Percentiles rank a stretch among this genome's conserved stretches.
phyloP scores from a whole-genome alignment of 2,888 invertebrate genomes.

The Xylota sylvarum region DNA sequence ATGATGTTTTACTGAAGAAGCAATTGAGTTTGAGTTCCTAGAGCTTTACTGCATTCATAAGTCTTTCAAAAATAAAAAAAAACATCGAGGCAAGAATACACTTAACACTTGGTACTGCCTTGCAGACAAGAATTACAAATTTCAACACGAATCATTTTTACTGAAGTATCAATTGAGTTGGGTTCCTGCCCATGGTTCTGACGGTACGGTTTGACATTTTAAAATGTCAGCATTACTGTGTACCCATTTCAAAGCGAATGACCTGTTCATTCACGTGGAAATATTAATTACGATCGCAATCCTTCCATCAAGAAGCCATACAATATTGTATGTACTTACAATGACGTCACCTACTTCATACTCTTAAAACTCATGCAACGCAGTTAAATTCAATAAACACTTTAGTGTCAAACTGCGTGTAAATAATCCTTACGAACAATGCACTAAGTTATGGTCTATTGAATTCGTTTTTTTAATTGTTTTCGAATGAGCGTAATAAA shows the following conservation, averaged over 20 bases:
- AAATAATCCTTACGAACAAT: conserved; percentile 56
- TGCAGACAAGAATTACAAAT: too few relatives aligned
- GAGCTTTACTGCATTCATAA: too few relatives aligned
- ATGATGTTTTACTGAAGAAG: too few relatives aligned
- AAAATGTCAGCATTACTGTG: background rate
- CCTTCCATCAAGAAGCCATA: background rate
- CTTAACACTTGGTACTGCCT: too few relatives aligned
- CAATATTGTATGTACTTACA: background rate
- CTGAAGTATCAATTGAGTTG: background rate
- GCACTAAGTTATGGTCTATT: conserved; percentile 24
- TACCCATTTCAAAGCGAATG: background rate
- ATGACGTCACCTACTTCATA: background rate
- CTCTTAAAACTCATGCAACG: background rate
- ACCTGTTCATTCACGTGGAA: background rate
- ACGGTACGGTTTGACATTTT: background rate
- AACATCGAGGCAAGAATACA: too few relatives aligned
- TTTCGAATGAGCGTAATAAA: conserved; percentile 53
- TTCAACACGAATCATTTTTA: too few relatives aligned
- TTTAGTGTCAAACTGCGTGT: conserved; percentile 45
- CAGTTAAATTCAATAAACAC: background rate
- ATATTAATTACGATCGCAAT: background rate
- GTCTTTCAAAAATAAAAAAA: too few relatives aligned
- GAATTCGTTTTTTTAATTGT: conserved; percentile 45
- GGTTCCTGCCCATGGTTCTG: background rate
- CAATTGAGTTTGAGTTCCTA: too few relatives aligned